Conservation (phyloP, 2,888 invertebrate genomes). For the Dioctria rufipes region DNA sequence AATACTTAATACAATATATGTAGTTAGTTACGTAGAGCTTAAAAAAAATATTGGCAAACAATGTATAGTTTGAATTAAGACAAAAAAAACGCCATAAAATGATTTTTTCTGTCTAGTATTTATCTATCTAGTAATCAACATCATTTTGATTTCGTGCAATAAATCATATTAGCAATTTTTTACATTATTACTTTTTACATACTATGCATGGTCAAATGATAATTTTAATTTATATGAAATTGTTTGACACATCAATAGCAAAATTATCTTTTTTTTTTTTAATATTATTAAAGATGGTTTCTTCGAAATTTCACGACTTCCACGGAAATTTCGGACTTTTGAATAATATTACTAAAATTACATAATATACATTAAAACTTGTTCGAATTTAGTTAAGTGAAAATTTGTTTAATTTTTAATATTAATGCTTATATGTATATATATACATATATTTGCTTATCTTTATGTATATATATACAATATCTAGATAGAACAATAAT, state of each 20-base stretch:
- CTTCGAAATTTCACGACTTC: slow-evolving; percentile 56
- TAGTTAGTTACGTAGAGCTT: neutral
- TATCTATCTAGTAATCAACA: neutral
- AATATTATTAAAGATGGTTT: slow-evolving; percentile 26
- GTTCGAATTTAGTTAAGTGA: slow-evolving; percentile 44
- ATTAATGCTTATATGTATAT: slow-evolving; percentile 17
- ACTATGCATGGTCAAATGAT: slow-evolving; percentile 48
- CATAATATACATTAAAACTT: slow-evolving; percentile 9
- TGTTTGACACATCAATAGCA: slow-evolving; percentile 46
- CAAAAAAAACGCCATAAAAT: neutral
- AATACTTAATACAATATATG: too few relatives aligned
- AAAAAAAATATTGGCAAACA: slow-evolving; percentile 2
- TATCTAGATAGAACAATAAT: slow-evolving; percentile 1
- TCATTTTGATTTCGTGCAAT: slow-evolving; percentile 47
- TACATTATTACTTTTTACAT: slow-evolving; percentile 39
- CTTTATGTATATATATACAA: slow-evolving; percentile 7
- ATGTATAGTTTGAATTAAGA: neutral
- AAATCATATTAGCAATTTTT: slow-evolving; percentile 35
- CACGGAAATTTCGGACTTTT: slow-evolving; percentile 52
- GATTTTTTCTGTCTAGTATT: neutral
- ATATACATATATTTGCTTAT: slow-evolving; percentile 9
- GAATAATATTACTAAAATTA: neutral
- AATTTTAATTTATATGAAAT: slow-evolving; percentile 48
- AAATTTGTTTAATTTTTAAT: slow-evolving; percentile 35
- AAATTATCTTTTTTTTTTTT: slow-evolving; percentile 14